Percentiles rank a stretch among this genome's conserved stretches.
phyloP scores from a whole-genome alignment of 2,113 vertebrate genomes.

The Rhea americana region DNA sequence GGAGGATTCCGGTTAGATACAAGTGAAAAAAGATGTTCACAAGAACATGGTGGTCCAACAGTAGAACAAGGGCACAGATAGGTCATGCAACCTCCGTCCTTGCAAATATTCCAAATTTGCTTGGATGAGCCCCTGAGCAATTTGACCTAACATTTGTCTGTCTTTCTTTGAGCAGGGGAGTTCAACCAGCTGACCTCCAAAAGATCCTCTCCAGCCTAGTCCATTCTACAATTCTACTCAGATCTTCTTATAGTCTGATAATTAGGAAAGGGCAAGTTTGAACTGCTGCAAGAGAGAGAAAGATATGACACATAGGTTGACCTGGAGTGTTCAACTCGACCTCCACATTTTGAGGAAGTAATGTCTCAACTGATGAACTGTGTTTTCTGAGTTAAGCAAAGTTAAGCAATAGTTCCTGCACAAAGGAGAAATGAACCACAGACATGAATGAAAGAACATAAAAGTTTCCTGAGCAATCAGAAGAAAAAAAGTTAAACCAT shows the following conservation, averaged over 20 bases:
- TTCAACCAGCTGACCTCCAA: background rate
- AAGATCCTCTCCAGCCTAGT: background rate
- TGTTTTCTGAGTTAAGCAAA: background rate
- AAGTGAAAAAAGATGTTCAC: background rate
- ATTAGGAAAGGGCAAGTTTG: background rate
- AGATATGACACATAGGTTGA: conserved; percentile 10
- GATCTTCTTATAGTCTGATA: background rate
- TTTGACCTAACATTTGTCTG: background rate
- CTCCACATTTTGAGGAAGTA: background rate
- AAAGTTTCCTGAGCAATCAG: background rate
- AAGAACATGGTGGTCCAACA: background rate
- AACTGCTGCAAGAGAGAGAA: background rate
- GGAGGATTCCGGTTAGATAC: background rate
- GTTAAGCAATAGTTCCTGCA: background rate
- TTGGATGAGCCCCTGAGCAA: background rate
- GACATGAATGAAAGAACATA: background rate
- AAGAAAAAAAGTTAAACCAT: background rate
- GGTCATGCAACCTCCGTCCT: background rate
- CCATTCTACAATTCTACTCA: background rate
- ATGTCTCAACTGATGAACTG: background rate
- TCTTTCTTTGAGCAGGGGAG: background rate
- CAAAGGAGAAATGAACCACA: conserved; percentile 13
- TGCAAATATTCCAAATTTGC: background rate
- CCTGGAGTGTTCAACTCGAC: background rate
- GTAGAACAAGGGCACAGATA: background rate